Evolutionary conservation across 2,113 vertebrate genomes (phyloP).

Genomic region (Etia nguti): DNA sequence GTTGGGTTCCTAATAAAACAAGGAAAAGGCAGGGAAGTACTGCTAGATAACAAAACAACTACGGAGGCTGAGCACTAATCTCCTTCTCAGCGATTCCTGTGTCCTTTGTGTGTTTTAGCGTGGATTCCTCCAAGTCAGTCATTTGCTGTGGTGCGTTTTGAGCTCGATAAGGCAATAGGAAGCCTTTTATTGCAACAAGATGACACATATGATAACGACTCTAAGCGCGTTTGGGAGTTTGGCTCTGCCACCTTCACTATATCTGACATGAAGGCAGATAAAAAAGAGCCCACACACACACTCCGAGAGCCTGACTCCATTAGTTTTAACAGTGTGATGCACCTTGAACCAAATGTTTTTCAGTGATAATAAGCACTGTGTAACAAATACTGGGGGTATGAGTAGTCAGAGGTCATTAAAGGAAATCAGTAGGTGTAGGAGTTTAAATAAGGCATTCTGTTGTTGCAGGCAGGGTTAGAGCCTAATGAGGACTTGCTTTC

Average conservation of each 20-base stretch:
- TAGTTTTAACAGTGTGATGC: background rate
- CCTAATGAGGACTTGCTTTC: background rate
- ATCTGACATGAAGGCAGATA: background rate
- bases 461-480: background rate
- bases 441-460: background rate
- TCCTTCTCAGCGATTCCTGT: background rate
- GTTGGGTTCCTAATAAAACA: background rate
- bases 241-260: background rate
- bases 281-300: background rate
- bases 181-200: constrained; percentile 31
- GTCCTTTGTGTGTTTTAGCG: background rate
- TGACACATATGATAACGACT: constrained; percentile 15
- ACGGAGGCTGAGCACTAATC: background rate
- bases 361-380: background rate
- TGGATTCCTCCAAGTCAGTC: background rate
- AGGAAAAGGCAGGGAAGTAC: background rate
- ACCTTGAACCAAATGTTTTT: background rate
- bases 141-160: background rate
- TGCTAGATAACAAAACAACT: constrained; percentile 1
- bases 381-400: background rate
- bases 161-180: background rate
- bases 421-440: background rate
- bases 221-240: background rate
- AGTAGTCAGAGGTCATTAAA: background rate
- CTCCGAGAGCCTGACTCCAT: background rate